Evolutionary conservation across 1,140 invertebrate species (phyloP).

Genomic region (Arctopsyche grandis): DNA sequence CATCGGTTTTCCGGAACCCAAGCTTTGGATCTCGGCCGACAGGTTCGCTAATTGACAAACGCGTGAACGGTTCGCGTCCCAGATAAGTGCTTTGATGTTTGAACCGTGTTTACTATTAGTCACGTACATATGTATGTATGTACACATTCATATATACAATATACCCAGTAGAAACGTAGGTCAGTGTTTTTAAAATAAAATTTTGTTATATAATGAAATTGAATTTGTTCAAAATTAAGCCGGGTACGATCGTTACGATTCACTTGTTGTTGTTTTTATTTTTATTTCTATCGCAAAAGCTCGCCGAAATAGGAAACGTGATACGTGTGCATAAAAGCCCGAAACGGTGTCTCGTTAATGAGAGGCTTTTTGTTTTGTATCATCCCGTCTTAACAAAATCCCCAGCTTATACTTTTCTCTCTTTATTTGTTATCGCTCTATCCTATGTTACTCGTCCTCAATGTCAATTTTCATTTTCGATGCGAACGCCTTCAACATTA

Average conservation of each 20-base stretch:
- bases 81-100: neutral
- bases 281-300: conserved; percentile 2
- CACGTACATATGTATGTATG: neutral
- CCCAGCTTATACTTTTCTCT: conserved; percentile 8
- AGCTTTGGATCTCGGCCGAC: neutral
- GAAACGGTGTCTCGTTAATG: conserved; percentile 30
- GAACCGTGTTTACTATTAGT: neutral
- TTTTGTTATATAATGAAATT: neutral
- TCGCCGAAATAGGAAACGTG: conserved; percentile 17
- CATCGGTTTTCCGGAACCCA: conserved; percentile 5
- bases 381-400: conserved; percentile 21
- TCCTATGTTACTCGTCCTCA: neutral
- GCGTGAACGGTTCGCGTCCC: neutral
- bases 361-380: conserved; percentile 21
- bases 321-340: conserved; percentile 22
- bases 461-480: conserved; percentile 31
- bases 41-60: neutral
- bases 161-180: too few species aligned
- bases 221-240: neutral
- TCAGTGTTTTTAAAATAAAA: neutral
- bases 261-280: neutral
- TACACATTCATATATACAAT: neutral
- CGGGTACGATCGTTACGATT: neutral
- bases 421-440: neutral
- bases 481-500: neutral